Conservation (phyloP, 2,113 vertebrate species). For the Pelmatolapia mariae region DNA sequence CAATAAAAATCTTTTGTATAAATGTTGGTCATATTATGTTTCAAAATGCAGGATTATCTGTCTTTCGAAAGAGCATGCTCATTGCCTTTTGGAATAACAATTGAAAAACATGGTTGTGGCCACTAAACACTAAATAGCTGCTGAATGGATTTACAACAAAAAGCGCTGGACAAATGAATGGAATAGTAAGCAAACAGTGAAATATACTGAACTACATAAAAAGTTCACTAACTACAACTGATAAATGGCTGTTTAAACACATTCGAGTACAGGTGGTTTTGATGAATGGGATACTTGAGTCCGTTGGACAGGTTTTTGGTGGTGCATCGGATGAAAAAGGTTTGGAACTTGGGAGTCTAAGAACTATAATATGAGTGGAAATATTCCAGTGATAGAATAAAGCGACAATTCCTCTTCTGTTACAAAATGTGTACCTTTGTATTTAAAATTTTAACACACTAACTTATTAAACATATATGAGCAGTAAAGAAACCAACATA, state of each 20-base stretch:
- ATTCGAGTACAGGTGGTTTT: neutral
- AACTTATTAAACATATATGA: neutral
- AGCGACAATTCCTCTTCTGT: neutral
- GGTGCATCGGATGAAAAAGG: neutral
- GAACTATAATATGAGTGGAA: neutral
- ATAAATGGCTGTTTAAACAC: neutral
- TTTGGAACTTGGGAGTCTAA: neutral
- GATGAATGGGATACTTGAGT: neutral
- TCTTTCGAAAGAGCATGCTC: neutral
- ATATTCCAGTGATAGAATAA: neutral
- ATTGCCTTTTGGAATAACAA: neutral
- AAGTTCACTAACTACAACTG: neutral
- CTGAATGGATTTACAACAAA: neutral
- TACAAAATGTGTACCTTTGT: neutral
- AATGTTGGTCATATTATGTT: neutral
- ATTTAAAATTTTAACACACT: neutral
- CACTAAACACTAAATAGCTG: neutral
- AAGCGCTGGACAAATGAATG: neutral
- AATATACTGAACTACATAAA: neutral
- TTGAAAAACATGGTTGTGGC: neutral
- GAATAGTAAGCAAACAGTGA: neutral
- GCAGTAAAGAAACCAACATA: neutral
- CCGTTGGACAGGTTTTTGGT: fast-evolving
- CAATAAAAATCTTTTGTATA: neutral
- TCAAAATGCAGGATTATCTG: neutral